Percentiles rank a stretch among this genome's conserved stretches.
Conservation (phyloP, 2,797 vertebrate genomes). For the Huso huso region DNA sequence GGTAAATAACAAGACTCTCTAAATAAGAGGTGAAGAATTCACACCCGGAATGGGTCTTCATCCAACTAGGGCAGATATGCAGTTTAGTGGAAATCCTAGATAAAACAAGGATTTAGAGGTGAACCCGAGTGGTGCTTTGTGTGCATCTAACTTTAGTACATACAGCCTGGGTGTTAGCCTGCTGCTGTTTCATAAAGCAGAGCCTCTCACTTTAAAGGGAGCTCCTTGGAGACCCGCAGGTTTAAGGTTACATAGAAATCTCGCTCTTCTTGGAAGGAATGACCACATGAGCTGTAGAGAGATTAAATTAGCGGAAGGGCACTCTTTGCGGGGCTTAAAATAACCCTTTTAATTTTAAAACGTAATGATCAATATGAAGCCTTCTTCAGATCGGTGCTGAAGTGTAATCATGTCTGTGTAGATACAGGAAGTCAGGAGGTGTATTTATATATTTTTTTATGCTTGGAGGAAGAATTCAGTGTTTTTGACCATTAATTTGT, state of each 20-base stretch:
- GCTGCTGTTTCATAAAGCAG: too few relatives aligned
- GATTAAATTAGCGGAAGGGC: constrained; percentile 71
- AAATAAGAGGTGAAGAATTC: neutral
- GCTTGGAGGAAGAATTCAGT: too few relatives aligned
- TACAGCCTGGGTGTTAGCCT: too few relatives aligned
- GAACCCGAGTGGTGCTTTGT: neutral
- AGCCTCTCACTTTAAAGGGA: too few relatives aligned
- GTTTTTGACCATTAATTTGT: too few relatives aligned
- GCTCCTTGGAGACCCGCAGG: constrained; percentile 56
- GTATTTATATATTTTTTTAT: neutral
- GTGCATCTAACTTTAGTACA: too few relatives aligned
- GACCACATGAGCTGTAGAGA: constrained; percentile 66
- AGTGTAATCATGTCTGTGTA: neutral
- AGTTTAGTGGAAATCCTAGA: neutral
- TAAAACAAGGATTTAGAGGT: neutral
- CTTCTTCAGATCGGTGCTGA: constrained; percentile 41
- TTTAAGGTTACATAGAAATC: constrained; percentile 69
- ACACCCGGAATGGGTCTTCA: neutral
- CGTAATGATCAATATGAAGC: constrained; percentile 66
- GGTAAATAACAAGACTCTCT: too few relatives aligned
- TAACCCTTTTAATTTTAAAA: constrained; percentile 67
- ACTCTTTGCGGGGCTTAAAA: constrained; percentile 62
- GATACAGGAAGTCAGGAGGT: neutral
- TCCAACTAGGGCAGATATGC: neutral
- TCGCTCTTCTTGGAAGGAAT: constrained; percentile 69